Conservation (phyloP, 2,888 invertebrate genomes). For the Tipula unca region DNA sequence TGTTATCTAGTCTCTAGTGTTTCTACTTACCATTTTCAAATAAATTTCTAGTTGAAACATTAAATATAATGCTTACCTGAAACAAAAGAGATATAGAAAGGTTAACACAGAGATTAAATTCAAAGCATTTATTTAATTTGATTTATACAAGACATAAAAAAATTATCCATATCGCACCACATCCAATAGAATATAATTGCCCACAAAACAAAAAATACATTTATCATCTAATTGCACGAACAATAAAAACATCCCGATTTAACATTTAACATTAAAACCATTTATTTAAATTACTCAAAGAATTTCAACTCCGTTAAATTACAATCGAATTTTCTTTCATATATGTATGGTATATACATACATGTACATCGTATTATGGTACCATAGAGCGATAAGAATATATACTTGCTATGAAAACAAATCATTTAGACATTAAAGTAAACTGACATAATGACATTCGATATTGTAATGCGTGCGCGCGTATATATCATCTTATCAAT, state of each 20-base stretch:
- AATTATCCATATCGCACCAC: background rate
- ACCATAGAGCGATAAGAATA: background rate
- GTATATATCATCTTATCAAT: background rate
- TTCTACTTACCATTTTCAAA: too few species aligned
- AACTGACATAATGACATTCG: background rate
- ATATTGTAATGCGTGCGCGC: too few species aligned
- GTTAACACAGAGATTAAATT: background rate
- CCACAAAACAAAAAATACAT: background rate
- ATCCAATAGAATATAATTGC: background rate
- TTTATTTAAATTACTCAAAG: background rate
- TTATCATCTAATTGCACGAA: background rate
- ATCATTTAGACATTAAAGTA: background rate
- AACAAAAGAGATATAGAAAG: background rate
- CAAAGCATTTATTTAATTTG: background rate
- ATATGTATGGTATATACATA: background rate
- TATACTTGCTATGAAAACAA: background rate
- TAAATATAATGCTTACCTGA: background rate
- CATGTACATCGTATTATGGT: background rate
- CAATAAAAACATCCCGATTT: background rate
- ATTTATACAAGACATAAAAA: background rate
- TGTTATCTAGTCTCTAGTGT: too few species aligned
- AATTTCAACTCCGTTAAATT: background rate
- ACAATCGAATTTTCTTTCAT: background rate
- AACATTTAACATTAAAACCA: background rate
- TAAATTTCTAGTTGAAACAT: too few species aligned